A percentile compares a stretch with the other conserved stretches of the same genome.
These are phyloP conservation scores for Carcharodon carcharias DNA, from an alignment of 2,797 vertebrate genomes.

Conservation along the genomic window DNA sequence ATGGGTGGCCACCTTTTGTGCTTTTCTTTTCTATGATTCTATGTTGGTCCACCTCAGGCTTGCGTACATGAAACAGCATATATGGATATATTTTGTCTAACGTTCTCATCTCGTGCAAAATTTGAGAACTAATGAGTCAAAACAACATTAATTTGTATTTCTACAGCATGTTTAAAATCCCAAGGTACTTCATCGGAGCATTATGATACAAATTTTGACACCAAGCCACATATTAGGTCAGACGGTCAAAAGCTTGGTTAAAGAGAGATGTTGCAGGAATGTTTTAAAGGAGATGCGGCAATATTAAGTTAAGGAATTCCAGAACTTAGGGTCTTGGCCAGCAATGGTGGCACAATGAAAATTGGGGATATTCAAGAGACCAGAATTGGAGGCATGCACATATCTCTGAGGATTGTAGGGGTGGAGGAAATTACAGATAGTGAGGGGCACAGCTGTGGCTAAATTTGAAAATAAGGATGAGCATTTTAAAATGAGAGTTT, in stretches of 20 bases:
- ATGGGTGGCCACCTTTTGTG: neutral
- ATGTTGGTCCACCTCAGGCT: neutral
- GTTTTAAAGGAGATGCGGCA: neutral
- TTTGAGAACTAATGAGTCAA: neutral
- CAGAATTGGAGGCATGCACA: neutral
- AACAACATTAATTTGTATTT: too few species aligned
- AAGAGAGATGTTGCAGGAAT: neutral
- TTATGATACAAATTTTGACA: too few species aligned
- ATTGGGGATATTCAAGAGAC: neutral
- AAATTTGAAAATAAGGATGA: neutral
- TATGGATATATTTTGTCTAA: neutral
- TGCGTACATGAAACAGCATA: neutral
- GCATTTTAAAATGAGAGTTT: neutral
- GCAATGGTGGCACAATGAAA: neutral
- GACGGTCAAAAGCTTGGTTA: neutral
- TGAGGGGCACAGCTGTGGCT: neutral
- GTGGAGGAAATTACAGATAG: neutral
- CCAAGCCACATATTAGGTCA: too few species aligned
- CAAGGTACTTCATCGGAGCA: too few species aligned
- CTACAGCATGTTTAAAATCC: too few species aligned
- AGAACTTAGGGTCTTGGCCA: neutral
- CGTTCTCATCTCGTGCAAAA: neutral
- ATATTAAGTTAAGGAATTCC: neutral
- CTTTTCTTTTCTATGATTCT: neutral
- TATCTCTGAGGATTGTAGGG: neutral